A percentile compares a stretch with the other conserved stretches of the same genome.
These are phyloP conservation scores for Drosophila rhopaloa DNA, from an alignment of 1,140 invertebrate genomes.

Conservation along the genomic window DNA sequence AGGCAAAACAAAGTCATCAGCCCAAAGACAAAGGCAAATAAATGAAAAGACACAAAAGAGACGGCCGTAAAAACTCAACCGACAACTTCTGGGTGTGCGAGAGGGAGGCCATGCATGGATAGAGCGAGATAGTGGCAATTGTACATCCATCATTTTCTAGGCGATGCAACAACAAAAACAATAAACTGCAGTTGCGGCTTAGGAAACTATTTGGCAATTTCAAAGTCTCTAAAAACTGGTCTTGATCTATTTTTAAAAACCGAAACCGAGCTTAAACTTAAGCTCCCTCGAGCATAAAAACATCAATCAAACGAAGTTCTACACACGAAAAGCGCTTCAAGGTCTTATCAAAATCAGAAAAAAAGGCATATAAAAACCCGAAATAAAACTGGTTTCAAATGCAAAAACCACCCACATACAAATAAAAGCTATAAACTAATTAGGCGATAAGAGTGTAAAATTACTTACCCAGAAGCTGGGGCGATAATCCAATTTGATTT, in stretches of 20 bases:
- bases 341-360: slow-evolving; percentile 46
- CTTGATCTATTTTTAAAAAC: slow-evolving; percentile 59
- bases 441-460: slow-evolving; percentile 19
- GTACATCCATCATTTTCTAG: slow-evolving; percentile 60
- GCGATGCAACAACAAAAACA: slow-evolving; percentile 28
- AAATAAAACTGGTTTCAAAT: slow-evolving; percentile 39
- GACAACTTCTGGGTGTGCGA: slow-evolving; percentile 39
- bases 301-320: slow-evolving; percentile 58
- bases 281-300: slow-evolving; percentile 37
- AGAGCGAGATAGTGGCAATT: slow-evolving; percentile 30
- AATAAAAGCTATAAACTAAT: slow-evolving; percentile 20
- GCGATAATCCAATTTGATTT: slow-evolving; percentile 58
- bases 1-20: slow-evolving; percentile 47
- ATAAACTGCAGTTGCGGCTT: slow-evolving; percentile 24
- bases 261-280: slow-evolving; percentile 35
- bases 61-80: slow-evolving; percentile 55
- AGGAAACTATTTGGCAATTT: slow-evolving; percentile 39
- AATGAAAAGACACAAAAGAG: slow-evolving; percentile 39
- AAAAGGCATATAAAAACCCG: slow-evolving; percentile 8
- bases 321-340: slow-evolving; percentile 40
- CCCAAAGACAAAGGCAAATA: slow-evolving; percentile 54
- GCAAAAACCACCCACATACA: slow-evolving; percentile 37
- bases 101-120: not conserved
- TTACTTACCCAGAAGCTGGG: slow-evolving; percentile 34
- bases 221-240: slow-evolving; percentile 40